These are phyloP conservation scores for Siniperca undulata DNA, from an alignment of 2,797 vertebrate species.

Conservation along the genomic window DNA sequence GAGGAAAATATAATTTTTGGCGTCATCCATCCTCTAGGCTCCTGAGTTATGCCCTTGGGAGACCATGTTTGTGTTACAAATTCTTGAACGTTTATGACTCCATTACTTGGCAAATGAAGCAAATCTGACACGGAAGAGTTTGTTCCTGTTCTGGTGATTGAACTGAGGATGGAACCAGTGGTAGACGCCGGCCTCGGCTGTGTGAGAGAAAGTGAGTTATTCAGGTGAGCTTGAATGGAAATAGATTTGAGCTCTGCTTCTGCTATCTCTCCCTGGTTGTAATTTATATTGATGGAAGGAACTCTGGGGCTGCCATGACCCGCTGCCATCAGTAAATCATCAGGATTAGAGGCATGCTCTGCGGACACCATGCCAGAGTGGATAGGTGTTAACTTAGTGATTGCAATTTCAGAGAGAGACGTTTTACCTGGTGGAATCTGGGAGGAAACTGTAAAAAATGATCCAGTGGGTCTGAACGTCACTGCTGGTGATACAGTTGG, in stretches of 20 bases:
- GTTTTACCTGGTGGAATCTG: constrained; percentile 47
- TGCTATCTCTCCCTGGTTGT: constrained; percentile 56
- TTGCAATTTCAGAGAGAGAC: constrained; percentile 53
- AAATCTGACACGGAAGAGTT: constrained; percentile 34
- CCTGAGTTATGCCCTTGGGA: constrained; percentile 27
- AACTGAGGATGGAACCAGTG: constrained; percentile 14
- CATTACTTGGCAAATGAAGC: constrained; percentile 26
- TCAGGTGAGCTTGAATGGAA: constrained; percentile 53
- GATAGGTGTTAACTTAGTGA: constrained; percentile 52
- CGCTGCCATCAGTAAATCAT: constrained; percentile 74
- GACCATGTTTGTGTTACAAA: constrained; percentile 38
- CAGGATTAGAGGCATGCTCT: constrained; percentile 66
- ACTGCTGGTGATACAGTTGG: constrained; percentile 40
- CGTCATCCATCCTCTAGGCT: constrained; percentile 15
- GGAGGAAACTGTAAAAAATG: constrained; percentile 50
- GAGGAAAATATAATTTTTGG: constrained; percentile 31
- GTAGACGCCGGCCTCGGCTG: constrained; percentile 28
- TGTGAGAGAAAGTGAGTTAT: constrained; percentile 56
- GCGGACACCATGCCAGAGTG: constrained; percentile 50
- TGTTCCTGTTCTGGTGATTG: constrained; percentile 8
- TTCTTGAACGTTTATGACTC: constrained; percentile 33
- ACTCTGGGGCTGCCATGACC: constrained; percentile 59
- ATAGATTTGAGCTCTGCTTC: constrained; percentile 62
- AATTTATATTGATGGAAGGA: constrained; percentile 70
- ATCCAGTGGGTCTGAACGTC: constrained; percentile 19